phyloP scores from a whole-genome alignment of 2,888 invertebrate species.

The Tribolium freemani region DNA sequence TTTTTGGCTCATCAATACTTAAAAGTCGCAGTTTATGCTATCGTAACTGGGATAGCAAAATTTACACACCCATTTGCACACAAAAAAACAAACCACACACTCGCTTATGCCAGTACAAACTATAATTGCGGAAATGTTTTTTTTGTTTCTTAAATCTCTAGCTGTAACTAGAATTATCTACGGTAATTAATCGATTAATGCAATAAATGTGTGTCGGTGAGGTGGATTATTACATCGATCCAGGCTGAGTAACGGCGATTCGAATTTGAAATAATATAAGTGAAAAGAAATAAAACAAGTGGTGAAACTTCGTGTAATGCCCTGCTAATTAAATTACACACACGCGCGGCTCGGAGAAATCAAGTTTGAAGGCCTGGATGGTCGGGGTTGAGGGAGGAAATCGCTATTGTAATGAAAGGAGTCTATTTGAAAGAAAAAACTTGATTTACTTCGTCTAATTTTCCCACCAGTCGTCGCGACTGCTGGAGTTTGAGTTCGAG shows the following conservation, averaged over 20 bases:
- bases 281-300: conserved; percentile 1
- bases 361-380: conserved; percentile 32
- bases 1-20: conserved; percentile 52
- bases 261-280: conserved; percentile 5
- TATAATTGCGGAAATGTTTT: conserved; percentile 40
- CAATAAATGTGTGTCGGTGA: conserved; percentile 39
- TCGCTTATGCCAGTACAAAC: conserved; percentile 38
- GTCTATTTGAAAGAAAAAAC: conserved; percentile 31
- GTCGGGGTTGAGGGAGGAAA: background rate
- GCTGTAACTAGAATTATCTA: conserved; percentile 41
- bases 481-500: conserved; percentile 50
- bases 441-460: conserved; percentile 51
- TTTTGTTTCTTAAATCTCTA: conserved; percentile 37
- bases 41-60: conserved; percentile 55
- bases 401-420: conserved; percentile 27
- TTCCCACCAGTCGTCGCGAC: conserved; percentile 66
- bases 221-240: conserved; percentile 27
- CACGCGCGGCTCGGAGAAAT: conserved; percentile 4
- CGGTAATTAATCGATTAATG: conserved; percentile 37
- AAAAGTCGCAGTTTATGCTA: conserved; percentile 49
- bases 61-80: conserved; percentile 45
- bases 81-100: conserved; percentile 29
- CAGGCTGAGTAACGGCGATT: conserved; percentile 26
- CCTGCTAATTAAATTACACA: conserved; percentile 32
- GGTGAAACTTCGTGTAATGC: conserved; percentile 36